Percentiles rank a stretch among this genome's conserved stretches.
phyloP scores from a whole-genome alignment of 2,113 vertebrate species.

The Pterocles gutturalis region DNA sequence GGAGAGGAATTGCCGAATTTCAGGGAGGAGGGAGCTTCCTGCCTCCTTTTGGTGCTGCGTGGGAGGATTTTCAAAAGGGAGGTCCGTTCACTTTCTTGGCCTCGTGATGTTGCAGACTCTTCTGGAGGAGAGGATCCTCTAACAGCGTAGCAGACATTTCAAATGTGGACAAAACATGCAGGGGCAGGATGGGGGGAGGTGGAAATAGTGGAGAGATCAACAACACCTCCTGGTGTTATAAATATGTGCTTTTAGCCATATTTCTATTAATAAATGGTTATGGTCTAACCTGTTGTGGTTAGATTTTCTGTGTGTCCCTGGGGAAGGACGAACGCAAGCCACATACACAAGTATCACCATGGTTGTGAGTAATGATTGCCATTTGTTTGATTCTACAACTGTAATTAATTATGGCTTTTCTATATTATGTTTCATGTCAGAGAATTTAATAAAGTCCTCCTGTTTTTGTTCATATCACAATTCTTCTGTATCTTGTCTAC shows the following conservation, averaged over 20 bases:
- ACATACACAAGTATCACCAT: not conserved
- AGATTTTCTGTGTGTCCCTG: not conserved
- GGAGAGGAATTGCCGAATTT: slow-evolving; percentile 9
- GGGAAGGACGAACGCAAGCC: not conserved
- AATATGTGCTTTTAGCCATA: not conserved
- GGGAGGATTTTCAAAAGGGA: not conserved
- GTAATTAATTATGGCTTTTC: not conserved
- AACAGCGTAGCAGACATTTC: fast-evolving
- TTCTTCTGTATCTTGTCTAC: not conserved
- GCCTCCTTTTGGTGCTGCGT: not conserved
- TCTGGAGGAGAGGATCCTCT: not conserved
- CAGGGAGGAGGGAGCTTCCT: slow-evolving; percentile 3
- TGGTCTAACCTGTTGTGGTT: not conserved
- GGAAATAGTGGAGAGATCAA: not conserved
- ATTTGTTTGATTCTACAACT: not conserved
- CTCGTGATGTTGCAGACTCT: not conserved
- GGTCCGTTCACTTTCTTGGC: not conserved
- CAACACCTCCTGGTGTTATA: not conserved
- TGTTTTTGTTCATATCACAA: not conserved
- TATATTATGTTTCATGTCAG: not conserved
- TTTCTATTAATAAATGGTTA: not conserved
- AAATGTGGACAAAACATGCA: not conserved
- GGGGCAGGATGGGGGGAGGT: not conserved
- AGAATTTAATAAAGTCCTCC: not conserved
- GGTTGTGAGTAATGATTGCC: not conserved